phyloP scores from a whole-genome alignment of 2,113 vertebrate species.

The Raja brachyura region DNA sequence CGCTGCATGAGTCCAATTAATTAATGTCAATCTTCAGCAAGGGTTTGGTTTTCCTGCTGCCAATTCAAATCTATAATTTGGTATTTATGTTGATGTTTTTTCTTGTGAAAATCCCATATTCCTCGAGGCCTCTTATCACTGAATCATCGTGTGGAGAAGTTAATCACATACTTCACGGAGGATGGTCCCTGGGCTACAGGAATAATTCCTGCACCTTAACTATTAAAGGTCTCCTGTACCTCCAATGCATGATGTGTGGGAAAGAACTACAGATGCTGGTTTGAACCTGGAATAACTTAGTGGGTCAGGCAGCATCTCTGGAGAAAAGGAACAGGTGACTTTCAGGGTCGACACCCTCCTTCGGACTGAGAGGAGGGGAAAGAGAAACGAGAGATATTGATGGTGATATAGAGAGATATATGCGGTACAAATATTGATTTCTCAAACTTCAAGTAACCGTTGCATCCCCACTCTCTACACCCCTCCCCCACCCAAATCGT shows the following conservation, averaged over 20 bases:
- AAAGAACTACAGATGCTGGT: too few species aligned
- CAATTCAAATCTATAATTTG: background rate
- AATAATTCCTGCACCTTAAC: background rate
- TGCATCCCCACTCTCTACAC: too few species aligned
- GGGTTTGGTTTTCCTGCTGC: constrained; percentile 5
- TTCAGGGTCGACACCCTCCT: too few species aligned
- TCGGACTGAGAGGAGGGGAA: too few species aligned
- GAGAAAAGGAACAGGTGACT: too few species aligned
- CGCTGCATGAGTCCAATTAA: constrained; percentile 24
- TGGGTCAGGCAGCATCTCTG: too few species aligned
- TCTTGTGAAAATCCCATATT: background rate
- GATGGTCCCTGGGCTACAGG: background rate
- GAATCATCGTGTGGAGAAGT: background rate
- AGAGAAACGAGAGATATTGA: too few species aligned
- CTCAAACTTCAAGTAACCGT: too few species aligned
- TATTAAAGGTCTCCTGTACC: background rate
- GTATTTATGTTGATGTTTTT: constrained; percentile 9
- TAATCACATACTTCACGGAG: background rate
- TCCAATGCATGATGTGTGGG: background rate
- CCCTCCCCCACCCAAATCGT: too few species aligned
- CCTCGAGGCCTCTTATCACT: background rate
- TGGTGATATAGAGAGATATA: too few species aligned
- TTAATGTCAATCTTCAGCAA: constrained; percentile 22
- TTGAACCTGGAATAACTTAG: too few species aligned
- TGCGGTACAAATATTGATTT: too few species aligned